These are phyloP conservation scores for Calliopsis andreniformis DNA, from an alignment of 1,140 invertebrate genomes.

Conservation along the genomic window DNA sequence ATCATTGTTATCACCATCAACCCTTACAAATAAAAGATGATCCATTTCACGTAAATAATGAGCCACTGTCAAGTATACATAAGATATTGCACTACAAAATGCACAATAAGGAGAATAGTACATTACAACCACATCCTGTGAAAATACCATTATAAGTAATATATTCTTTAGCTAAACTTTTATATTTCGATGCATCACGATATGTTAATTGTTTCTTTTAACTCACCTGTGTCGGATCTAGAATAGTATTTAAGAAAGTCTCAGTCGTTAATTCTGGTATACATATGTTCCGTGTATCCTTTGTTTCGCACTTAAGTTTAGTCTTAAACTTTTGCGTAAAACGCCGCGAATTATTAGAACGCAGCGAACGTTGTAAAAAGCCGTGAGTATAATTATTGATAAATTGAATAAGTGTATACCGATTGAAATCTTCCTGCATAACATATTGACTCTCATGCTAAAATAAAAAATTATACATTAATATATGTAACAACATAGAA, in stretches of 20 bases:
- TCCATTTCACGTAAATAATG: constrained; percentile 83
- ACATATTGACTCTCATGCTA: constrained; percentile 87
- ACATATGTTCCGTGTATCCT: constrained; percentile 73
- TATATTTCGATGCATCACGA: constrained; percentile 13
- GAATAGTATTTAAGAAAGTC: constrained; percentile 80
- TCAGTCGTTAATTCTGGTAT: constrained; percentile 83
- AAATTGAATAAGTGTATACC: constrained; percentile 83
- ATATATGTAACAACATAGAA: neutral
- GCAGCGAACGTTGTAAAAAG: constrained; percentile 81
- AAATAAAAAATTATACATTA: constrained; percentile 67
- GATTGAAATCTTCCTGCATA: constrained; percentile 83
- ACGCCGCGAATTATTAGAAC: constrained; percentile 71
- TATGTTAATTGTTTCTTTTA: neutral
- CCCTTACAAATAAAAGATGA: constrained; percentile 84
- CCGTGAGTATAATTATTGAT: constrained; percentile 85
- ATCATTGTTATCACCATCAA: constrained; percentile 91
- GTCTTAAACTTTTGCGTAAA: constrained; percentile 65
- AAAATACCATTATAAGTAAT: constrained; percentile 64
- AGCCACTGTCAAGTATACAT: constrained; percentile 86
- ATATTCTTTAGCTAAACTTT: constrained; percentile 56
- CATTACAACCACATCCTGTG: constrained; percentile 87
- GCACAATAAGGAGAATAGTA: constrained; percentile 88
- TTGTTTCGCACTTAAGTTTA: constrained; percentile 59
- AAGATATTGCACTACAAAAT: constrained; percentile 86
- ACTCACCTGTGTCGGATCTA: constrained; percentile 74